Base-by-base conservation (phyloP, 2,888 invertebrate species). In the Cartodere bifasciata region DNA sequence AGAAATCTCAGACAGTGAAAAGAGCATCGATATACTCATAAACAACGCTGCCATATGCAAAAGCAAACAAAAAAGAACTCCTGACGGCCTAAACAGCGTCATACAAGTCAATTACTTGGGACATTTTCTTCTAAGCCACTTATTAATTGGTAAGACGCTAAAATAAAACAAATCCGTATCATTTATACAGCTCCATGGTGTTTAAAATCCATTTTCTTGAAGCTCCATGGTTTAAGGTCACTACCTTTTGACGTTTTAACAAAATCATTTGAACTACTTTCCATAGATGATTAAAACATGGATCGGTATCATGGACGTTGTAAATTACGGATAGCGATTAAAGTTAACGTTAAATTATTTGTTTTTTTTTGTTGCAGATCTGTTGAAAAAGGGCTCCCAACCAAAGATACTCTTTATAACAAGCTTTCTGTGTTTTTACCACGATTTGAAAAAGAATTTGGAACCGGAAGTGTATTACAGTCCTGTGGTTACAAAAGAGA, bases 21-120 rank as follows among this genome's bases (percentile, higher is more conserved):
- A 31, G n/a, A 22, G 38, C 12, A 23, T 47, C 9, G 71, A 78
- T 43, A 67, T 75, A 7, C 54, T 78, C 13, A 62, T 77, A 5
- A 73, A 76, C 49, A 77, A 76, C 44, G 44, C 45, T 12, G 45
- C 43, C 7, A 36, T 41, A n/a, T 37, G 32, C 22, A 28, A 35
- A 13, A 7, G 28, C 7, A 63, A 64, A 1, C 47, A 61, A n/a
- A 52, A 53, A 13, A 50, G 52, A 16, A 73, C 55, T 22, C 41
- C 42, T 27, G 43, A 45, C 23, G 29, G 36, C 21, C 30, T 40
- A 14, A 28, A 39, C 13, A 17, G 29, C 7, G 34, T 37, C 9
- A 37, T 41, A 36, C 45, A 46, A 34, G 25, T 39, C 10, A 46
- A 46, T 28, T 40, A 41, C 31, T 37, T 44, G 11, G 42, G 46